Percentiles rank a stretch among this genome's conserved stretches.
These are phyloP conservation scores for Itoplectis maculator DNA, from an alignment of 2,888 invertebrate genomes.

Conservation along the genomic window DNA sequence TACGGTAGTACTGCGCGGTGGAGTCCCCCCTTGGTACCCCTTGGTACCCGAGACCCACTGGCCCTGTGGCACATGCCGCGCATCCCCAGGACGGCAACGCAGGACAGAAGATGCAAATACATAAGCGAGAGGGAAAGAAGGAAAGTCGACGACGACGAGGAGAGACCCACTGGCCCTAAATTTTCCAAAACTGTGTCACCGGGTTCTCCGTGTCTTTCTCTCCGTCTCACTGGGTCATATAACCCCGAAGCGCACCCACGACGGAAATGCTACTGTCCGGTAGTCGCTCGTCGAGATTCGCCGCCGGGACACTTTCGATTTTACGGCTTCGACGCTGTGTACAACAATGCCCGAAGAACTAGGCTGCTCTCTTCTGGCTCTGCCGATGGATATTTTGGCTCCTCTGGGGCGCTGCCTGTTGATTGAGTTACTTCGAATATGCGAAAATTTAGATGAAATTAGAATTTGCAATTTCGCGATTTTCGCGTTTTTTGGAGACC, in stretches of 20 bases:
- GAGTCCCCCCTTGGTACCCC: too few relatives aligned
- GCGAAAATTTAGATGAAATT: background rate
- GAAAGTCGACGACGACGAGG: too few relatives aligned
- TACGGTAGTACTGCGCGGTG: too few relatives aligned
- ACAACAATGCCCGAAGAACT: background rate
- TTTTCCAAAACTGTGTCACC: constrained; percentile 74
- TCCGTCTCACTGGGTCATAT: constrained; percentile 38
- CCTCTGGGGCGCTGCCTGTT: constrained; percentile 39
- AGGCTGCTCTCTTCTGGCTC: background rate
- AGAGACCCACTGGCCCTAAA: constrained; percentile 74
- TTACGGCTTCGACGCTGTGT: constrained; percentile 49
- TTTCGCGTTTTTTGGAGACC: too few relatives aligned
- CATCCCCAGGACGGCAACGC: too few relatives aligned
- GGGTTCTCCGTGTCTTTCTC: constrained; percentile 32
- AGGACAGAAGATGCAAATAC: too few relatives aligned
- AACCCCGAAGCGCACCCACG: background rate
- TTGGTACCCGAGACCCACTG: too few relatives aligned
- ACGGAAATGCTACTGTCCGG: background rate
- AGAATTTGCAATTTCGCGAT: too few relatives aligned
- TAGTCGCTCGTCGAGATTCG: constrained; percentile 9
- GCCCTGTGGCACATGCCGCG: too few relatives aligned
- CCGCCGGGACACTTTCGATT: constrained; percentile 67
- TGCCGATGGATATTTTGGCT: too few relatives aligned
- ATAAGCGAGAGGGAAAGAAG: too few relatives aligned
- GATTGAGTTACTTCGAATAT: background rate